Conservation (phyloP, 1,140 invertebrate genomes). For the Drosophila chauvacae region DNA sequence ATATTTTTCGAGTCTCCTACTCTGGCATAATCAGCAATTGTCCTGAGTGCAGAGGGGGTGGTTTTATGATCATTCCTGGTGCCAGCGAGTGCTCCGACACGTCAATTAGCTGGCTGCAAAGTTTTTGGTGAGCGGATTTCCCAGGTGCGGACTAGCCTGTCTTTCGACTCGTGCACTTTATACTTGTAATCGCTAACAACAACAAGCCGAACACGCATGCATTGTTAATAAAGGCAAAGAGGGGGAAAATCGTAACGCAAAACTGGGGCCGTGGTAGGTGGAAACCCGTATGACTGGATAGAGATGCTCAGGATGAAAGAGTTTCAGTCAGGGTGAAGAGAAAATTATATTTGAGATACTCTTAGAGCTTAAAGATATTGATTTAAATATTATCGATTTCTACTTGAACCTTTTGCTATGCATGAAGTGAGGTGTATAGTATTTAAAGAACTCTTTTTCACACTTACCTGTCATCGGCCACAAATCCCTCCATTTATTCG, state of each 20-base stretch:
- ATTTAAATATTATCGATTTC: no score
- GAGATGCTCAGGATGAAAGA: slow-evolving; percentile 6
- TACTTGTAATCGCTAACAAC: slow-evolving; percentile 45
- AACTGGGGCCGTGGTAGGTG: slow-evolving; percentile 19
- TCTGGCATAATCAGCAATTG: slow-evolving; percentile 47
- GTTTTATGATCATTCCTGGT: slow-evolving; percentile 2
- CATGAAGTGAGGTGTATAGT: not conserved
- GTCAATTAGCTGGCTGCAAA: slow-evolving; percentile 60
- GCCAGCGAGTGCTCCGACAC: slow-evolving; percentile 28
- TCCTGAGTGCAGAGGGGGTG: slow-evolving; percentile 33
- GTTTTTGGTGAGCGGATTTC: slow-evolving; percentile 31
- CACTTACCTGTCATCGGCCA: not conserved
- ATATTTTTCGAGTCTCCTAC: slow-evolving; percentile 26
- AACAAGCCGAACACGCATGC: slow-evolving; percentile 43
- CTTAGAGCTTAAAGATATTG: not conserved
- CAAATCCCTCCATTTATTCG: not conserved
- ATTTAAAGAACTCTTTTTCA: not conserved
- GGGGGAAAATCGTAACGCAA: slow-evolving; percentile 15
- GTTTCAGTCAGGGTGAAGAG: not conserved
- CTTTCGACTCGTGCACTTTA: slow-evolving; percentile 55
- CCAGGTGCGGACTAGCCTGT: slow-evolving; percentile 58
- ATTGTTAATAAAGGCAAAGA: slow-evolving; percentile 63
- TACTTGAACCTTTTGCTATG: not conserved
- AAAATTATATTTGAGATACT: not conserved
- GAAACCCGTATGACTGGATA: not conserved